These are phyloP conservation scores for Tigriopus japonicus DNA, from an alignment of 1,140 invertebrate genomes.

Conservation along the genomic window DNA sequence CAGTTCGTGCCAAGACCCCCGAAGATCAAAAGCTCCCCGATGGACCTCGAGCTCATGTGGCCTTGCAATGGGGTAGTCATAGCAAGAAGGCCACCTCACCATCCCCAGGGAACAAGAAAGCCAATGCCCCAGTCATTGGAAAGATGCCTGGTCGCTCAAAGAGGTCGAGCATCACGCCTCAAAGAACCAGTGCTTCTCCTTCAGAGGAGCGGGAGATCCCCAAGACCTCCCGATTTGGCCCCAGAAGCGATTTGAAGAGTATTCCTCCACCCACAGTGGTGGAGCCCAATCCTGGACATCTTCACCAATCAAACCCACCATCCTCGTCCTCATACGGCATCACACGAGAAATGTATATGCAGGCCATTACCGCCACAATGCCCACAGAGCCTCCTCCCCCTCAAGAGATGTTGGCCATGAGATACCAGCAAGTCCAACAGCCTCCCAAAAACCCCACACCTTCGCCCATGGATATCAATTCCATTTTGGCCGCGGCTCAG, in stretches of 20 bases:
- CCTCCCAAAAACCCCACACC: constrained; percentile 9
- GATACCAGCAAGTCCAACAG: no score
- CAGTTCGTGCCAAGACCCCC: background rate
- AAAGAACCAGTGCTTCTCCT: background rate
- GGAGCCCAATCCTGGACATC: background rate
- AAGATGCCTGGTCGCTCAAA: constrained; percentile 5
- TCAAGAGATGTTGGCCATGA: no score
- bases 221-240: background rate
- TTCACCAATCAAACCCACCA: background rate
- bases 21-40: background rate
- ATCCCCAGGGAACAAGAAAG: background rate
- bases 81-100: background rate
- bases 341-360: no score
- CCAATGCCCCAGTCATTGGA: background rate
- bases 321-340: no score
- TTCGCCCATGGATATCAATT: background rate
- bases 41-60: background rate
- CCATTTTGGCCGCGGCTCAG: constrained; percentile 1
- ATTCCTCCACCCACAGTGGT: constrained; percentile 4
- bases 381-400: no score
- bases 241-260: background rate
- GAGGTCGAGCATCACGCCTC: background rate
- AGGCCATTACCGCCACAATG: no score
- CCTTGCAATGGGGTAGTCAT: constrained; percentile 3
- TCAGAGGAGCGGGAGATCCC: background rate